A percentile compares a stretch with the other conserved stretches of the same genome.
phyloP scores from a whole-genome alignment of 2,797 vertebrate genomes.

The Notoglanidium macrostoma region DNA sequence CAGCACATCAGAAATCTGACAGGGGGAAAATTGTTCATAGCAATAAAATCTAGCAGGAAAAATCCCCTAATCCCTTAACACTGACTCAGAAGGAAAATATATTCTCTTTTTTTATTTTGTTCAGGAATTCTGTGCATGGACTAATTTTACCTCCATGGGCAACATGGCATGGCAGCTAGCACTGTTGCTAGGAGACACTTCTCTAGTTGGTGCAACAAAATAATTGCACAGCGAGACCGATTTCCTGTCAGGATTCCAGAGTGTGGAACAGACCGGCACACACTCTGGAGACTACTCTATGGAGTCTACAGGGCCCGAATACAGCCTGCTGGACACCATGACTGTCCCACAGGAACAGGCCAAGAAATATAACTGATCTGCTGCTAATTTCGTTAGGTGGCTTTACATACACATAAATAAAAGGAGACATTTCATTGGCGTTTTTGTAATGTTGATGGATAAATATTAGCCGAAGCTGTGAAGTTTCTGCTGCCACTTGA shows the following conservation, averaged over 20 bases:
- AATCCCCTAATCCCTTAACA: slow-evolving; percentile 18
- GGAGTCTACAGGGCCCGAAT: slow-evolving; percentile 56
- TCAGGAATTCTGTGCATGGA: slow-evolving; percentile 61
- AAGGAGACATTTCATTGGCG: neutral
- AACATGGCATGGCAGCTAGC: slow-evolving; percentile 65
- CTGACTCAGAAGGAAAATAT: slow-evolving; percentile 30
- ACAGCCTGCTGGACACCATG: slow-evolving; percentile 45
- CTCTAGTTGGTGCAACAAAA: slow-evolving; percentile 75
- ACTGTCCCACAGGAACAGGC: slow-evolving; percentile 50
- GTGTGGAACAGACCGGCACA: slow-evolving; percentile 64
- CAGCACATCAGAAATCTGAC: slow-evolving; percentile 26
- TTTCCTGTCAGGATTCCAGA: slow-evolving; percentile 71
- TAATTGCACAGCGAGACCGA: slow-evolving; percentile 70
- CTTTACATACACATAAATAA: slow-evolving; percentile 3
- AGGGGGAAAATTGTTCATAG: slow-evolving; percentile 31
- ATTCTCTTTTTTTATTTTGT: slow-evolving; percentile 10
- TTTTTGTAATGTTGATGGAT: slow-evolving; percentile 9
- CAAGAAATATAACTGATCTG: slow-evolving; percentile 9
- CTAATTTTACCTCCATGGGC: slow-evolving; percentile 72
- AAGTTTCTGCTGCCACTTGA: neutral
- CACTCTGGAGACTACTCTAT: slow-evolving; percentile 50
- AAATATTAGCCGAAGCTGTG: slow-evolving; percentile 19
- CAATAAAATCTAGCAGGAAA: neutral
- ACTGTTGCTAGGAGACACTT: slow-evolving; percentile 82
- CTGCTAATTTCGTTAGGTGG: neutral